Base-by-base conservation (phyloP, 2,888 invertebrate genomes). In the Herminia tarsipennalis region DNA sequence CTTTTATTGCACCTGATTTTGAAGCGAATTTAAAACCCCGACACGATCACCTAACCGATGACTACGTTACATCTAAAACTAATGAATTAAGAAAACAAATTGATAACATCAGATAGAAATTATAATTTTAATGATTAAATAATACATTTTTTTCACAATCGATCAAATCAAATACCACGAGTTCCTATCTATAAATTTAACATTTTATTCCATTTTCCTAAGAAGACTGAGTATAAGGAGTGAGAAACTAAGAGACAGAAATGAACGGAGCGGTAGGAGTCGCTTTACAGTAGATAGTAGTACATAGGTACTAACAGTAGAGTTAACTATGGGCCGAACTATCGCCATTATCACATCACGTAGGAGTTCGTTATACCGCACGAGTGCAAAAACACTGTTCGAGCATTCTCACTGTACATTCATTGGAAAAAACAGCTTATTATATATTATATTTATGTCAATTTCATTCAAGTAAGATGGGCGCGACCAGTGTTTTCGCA, bases 121-220 rank as follows among this genome's bases (percentile, higher is more conserved):
- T 37, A 54, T 40, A 43, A 34, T 40, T 56, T 50, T 37, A 37
- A 51, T 48, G 42, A 53, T 38, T 42, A 47, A 62, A 56, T 53
- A 56, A 54, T 50, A 56, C 25, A 40, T 47, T 54, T 54, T 56
- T 29, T 47, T 43, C 43, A 60, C 36, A 56, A 52, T 41, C 13
- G 40, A 40, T 60, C 40, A 21, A 49, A 50, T 50, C 32, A 38
- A n/a, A 54, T 61, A 66, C 50, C 45, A 42, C 55, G 17, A 18
- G 42, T 38, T 44, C 25, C 40, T 52, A 48, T 46, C 28, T 38
- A 51, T 45, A 59, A n/a, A 56, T 28, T 54, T 49, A 52, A 55
- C 20, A 34, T 12, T 39, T 27, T 35, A 24, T 40, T 14, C 12
- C 37, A 42, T 42, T 51, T 37, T 51, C 22, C 29, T 6, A 42